phyloP scores from a whole-genome alignment of 2,888 invertebrate genomes.

The Scaptomyza reducta region DNA sequence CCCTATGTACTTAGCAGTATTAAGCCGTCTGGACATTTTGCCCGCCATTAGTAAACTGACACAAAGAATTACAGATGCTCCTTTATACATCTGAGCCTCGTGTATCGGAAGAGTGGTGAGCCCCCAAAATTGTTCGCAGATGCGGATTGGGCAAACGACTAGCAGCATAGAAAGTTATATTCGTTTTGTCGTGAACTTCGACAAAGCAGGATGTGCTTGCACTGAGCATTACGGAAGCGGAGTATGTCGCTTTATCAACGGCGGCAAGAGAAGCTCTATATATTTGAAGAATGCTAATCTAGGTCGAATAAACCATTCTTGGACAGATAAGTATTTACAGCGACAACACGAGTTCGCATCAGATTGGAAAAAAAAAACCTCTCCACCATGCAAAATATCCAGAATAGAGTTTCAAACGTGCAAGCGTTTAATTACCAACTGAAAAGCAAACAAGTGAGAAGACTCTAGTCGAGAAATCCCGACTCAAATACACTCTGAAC shows the following conservation, averaged over 20 bases:
- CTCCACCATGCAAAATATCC: neutral
- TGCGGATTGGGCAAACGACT: neutral
- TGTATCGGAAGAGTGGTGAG: neutral
- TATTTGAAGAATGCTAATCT: neutral
- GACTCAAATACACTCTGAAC: too few species aligned
- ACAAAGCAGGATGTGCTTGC: neutral
- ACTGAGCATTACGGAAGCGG: too few species aligned
- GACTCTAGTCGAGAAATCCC: too few species aligned
- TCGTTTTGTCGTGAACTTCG: neutral
- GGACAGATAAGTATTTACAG: neutral
- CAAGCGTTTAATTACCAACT: too few species aligned
- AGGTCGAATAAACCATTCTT: neutral
- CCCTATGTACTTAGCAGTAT: too few species aligned
- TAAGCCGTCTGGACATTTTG: too few species aligned
- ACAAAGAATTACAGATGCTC: neutral
- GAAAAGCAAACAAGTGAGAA: too few species aligned
- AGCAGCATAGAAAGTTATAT: neutral
- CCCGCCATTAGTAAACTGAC: neutral
- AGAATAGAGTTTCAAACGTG: too few species aligned
- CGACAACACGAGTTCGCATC: neutral
- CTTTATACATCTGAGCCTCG: neutral
- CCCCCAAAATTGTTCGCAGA: neutral
- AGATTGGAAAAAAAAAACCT: neutral
- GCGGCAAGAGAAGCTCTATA: neutral
- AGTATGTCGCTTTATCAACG: too few species aligned